Evolutionary conservation across 2,113 vertebrate species (phyloP), one percentile per base, ranked within the genome.

Genomic region (Onychostoma macrolepis): DNA sequence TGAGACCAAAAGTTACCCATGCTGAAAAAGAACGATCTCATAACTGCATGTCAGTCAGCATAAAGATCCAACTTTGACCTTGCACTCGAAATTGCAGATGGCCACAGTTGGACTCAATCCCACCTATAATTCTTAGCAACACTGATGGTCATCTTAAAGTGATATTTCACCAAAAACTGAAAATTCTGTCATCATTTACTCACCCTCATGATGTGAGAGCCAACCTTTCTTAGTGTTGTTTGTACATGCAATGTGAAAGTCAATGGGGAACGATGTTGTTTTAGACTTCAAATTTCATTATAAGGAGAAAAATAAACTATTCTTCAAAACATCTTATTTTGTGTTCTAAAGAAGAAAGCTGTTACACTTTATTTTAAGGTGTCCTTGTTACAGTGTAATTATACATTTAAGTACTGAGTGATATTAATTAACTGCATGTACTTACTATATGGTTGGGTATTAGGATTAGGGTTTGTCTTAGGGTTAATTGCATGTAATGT

Each of bases 21-120:
- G 63, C 80, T 50, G 38, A 11, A 78, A n/a, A 77, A 65, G 86
- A 84, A 58, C 38, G 24, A 72, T 88, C 87, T 84, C 91, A 91
- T 89, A 83, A 86, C 87, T 63, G 84, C 69, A 43, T 76, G 72
- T 85, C 87, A 90, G 63, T 61, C 90, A 43, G 53, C 78, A 26
- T 74, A 89, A 75, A 92, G 80, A 76, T 69, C 85, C 75, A 83
- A 48, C 72, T 58, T 86, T 91, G 87, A 88, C 91, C 88, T 90
- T 88, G 86, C 72, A 91, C 87, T 72, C 24, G 17, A 71, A 72
- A 72, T 36, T 53, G 45, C 48, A n/a, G 67, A 48, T 56, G 84
- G 63, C 86, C 91, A 78, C 50, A 83, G 88, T 12, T 43, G 7
- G 2, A 30, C 43, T 48, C 48, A 38, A 65, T 63, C 80, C n/a